Percentiles rank a stretch among this genome's conserved stretches.
Evolutionary conservation across 2,797 vertebrate species (phyloP).

Genomic region (Odontamblyopus rebecca): DNA sequence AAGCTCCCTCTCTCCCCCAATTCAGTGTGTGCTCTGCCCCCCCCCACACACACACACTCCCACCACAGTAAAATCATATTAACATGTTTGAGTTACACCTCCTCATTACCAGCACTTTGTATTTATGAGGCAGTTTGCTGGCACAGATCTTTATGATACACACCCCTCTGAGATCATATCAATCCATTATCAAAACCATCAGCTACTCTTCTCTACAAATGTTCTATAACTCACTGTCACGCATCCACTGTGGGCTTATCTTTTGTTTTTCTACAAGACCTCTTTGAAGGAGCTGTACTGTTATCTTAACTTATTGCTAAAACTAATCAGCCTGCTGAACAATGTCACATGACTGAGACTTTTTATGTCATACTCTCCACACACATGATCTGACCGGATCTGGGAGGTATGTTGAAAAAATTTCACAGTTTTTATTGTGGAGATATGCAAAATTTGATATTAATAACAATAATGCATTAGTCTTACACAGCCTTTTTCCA

Average conservation of each 20-base stretch:
- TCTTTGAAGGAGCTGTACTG: neutral
- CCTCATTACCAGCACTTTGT: conserved; percentile 10
- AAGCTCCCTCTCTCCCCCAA: conserved; percentile 10
- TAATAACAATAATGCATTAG: no score
- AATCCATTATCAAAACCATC: conserved; percentile 8
- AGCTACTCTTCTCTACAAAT: neutral
- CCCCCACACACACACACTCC: conserved; percentile 20
- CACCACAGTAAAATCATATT: conserved; percentile 30
- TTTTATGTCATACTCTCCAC: neutral
- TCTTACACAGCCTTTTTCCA: no score
- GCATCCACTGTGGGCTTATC: neutral
- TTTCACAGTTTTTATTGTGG: no score
- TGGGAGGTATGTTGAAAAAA: no score
- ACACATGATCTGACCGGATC: neutral
- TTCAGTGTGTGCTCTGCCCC: conserved; percentile 21
- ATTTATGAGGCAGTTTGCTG: conserved; percentile 13
- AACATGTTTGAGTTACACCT: conserved; percentile 14
- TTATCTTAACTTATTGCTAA: neutral
- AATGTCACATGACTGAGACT: neutral
- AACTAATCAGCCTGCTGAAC: neutral
- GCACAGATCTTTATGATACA: conserved; percentile 1
- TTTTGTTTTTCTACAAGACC: neutral
- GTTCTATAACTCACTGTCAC: neutral
- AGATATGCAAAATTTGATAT: no score
- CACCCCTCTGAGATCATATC: conserved; percentile 9